Evolutionary conservation across 2,797 vertebrate genomes (phyloP), one percentile per base, ranked within the genome.

Genomic region (Pseudochirops cupreus): DNA sequence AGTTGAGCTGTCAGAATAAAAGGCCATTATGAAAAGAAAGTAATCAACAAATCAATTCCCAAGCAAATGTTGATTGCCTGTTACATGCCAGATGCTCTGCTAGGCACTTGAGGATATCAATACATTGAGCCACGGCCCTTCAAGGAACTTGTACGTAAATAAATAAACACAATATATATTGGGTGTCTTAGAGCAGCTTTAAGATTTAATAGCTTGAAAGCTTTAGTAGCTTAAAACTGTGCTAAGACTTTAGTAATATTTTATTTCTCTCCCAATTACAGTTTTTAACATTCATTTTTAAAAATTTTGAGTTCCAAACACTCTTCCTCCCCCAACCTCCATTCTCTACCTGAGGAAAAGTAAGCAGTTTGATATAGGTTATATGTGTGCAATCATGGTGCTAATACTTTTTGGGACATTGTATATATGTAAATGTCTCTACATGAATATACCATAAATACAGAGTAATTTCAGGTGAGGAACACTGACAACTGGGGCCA

Each of bases 1-100:
- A 90, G 96, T 21, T 0, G 28, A 94, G 54, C 92, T 92, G 67
- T 96, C 46, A 95, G 92, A 95, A 97, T 93, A 95, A 91, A 97
- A 94, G 90, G 10, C 92, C 56, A 12, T 67, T 96, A 58, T 97
- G 57, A 56, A 6, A 55, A 92, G 91, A 58, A 16, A 92, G 67
- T 57, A 82, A 82, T 82, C 74, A 46, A 82, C 74, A 82, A 46
- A 82, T 46, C 74, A 82, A 82, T 46, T 13, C 74, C 74, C n/a
- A 39, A 82, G 39, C n/a, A 39, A 24, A 46, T 0, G 2, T 82
- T 46, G 46, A 82, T 82, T 46, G 74, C 18, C 74, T 82, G 21
- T 46, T 82, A 82, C 2, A 24, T 24, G 7, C 18, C 74, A 82
- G 74, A 39, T 7, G 3, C n/a, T 46, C n/a, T 24, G 7, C 18